Evolutionary conservation across 2,113 vertebrate genomes (phyloP).

Genomic region (Sula dactylatra): DNA sequence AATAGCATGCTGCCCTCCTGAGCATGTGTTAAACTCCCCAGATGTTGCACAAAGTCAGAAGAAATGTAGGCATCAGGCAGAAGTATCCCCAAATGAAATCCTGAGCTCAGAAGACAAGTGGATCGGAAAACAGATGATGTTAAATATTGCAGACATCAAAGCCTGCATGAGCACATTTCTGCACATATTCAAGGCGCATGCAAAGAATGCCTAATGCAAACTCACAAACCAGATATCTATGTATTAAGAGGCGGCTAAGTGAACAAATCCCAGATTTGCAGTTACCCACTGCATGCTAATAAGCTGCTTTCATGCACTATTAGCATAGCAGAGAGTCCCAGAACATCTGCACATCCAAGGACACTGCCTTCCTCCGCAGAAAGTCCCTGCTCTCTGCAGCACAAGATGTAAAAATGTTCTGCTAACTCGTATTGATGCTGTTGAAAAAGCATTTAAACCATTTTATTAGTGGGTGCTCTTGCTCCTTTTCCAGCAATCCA

Average conservation of each 20-base stretch:
- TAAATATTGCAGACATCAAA: conserved; percentile 21
- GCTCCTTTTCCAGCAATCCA: background rate
- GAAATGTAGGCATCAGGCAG: background rate
- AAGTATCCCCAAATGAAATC: background rate
- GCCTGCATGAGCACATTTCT: background rate
- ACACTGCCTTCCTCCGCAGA: background rate
- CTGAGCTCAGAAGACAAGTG: background rate
- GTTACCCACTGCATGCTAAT: background rate
- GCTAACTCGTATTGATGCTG: background rate
- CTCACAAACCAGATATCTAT: background rate
- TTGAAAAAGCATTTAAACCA: background rate
- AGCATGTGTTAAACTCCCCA: conserved; percentile 4
- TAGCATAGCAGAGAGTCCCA: background rate
- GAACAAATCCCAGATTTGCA: background rate
- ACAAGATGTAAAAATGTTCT: background rate
- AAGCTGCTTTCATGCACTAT: background rate
- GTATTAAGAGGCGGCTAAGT: background rate
- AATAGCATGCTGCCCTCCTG: background rate
- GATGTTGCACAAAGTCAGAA: background rate
- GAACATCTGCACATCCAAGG: background rate
- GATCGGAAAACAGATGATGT: background rate
- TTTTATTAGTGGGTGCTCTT: background rate
- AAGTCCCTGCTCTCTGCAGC: background rate
- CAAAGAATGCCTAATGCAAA: background rate
- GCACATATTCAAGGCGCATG: background rate